Base-by-base conservation (phyloP, 1,140 invertebrate genomes). In the Cheumatopsyche charites region DNA sequence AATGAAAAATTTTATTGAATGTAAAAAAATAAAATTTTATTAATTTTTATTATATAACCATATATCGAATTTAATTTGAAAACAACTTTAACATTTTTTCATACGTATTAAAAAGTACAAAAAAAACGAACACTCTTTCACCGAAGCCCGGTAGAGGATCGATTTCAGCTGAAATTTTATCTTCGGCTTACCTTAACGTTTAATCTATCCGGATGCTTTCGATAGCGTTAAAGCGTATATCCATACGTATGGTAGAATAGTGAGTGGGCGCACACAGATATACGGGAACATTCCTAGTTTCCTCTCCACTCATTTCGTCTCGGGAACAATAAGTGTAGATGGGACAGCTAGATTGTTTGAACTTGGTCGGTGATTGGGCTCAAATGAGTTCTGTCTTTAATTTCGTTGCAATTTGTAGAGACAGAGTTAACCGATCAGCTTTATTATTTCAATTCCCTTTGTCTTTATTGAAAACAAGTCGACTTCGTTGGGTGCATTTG, bases 331-430 rank as follows among this genome's bases (percentile, higher is more conserved):
- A 58, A 58, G 55, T 17, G 55, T 58, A 58, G 55, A 58, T 58
- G 55, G 55, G 55, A 58, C 55, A 58, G 21, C 55, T 12, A 58
- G 55, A 58, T 58, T 58, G 55, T 66, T 66, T 66, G 63, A 66
- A 47, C 63, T 66, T 66, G 36, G 42, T 26, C 21, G 41, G 63
- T 66, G 63, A 66, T 66, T 66, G 42, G 63, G 63, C 36, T 26
- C 21, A 42, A 66, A 66, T 47, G 63, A 66, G 63, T 66, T 66
- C 63, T 66, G 41, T 47, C 63, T 66, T 66, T 66, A 66, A 66
- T 66, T 66, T 66, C 41, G 63, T 66, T 66, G 63, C 63, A 66
- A 66, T 66, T 66, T 47, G 41, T 47, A 47, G 43, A 66, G 63
- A 66, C 63, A 23, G 23, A 25, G 55, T 13, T 26, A 26, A n/a